These are phyloP conservation scores for Mohoua ochrocephala DNA, from an alignment of 2,113 vertebrate genomes.

Conservation along the genomic window DNA sequence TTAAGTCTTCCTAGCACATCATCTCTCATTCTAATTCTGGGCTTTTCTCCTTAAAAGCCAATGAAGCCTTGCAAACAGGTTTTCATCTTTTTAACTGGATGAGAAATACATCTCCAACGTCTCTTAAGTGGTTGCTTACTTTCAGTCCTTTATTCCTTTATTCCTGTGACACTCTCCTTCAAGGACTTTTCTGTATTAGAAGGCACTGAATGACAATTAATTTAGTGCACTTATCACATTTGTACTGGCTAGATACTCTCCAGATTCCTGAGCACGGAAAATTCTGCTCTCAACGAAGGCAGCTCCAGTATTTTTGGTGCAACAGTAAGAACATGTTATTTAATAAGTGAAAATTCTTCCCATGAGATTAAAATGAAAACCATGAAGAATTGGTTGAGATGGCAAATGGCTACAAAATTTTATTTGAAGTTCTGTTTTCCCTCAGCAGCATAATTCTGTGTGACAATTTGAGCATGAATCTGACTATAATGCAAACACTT, in stretches of 20 bases:
- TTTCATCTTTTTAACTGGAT: neutral
- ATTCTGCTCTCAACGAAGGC: neutral
- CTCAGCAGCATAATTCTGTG: neutral
- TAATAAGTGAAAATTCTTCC: neutral
- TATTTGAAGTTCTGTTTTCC: neutral
- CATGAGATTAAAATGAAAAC: neutral
- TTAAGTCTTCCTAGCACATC: neutral
- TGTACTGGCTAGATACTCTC: neutral
- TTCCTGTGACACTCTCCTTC: slow-evolving; percentile 5
- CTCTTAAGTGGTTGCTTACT: neutral
- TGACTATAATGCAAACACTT: neutral
- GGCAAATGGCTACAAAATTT: neutral
- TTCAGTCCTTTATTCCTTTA: neutral
- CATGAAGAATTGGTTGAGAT: neutral
- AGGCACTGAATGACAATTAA: slow-evolving; percentile 36
- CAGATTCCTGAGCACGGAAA: neutral
- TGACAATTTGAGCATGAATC: neutral
- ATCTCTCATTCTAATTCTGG: neutral
- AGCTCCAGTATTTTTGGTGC: neutral
- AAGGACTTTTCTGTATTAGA: slow-evolving; percentile 3
- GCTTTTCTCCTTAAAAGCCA: slow-evolving; percentile 18
- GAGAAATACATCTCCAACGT: neutral
- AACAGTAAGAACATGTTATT: neutral
- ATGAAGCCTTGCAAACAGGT: neutral
- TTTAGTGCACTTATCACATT: neutral